Base-by-base conservation (phyloP, 2,797 vertebrate species). In the Periparus ater region DNA sequence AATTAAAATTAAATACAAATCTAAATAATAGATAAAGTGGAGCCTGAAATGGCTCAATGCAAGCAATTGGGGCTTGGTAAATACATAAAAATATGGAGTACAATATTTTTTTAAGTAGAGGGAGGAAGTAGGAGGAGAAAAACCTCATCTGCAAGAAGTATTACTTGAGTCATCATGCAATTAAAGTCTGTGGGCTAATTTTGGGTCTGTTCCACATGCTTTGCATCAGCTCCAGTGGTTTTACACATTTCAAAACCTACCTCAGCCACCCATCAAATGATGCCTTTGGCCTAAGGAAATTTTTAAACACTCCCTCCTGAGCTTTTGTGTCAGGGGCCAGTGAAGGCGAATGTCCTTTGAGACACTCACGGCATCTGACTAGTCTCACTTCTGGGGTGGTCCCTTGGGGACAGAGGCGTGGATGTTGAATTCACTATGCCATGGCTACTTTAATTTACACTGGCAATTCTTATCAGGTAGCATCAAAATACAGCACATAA, bases 171-270 rank as follows among this genome's bases (percentile, higher is more conserved):
- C 78, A 93, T 77, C 68, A 40, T 7, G 34, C 42, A 89, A 54
- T 92, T 94, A 83, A 92, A 85, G 22, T 34, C 44, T 95, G 75
- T 80, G 45, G 82, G 82, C 40, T 88, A 81, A 92, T 47, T 53
- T n/a, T 91, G 91, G 72, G 57, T 91, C 34, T 80, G 29, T 88
- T 93, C 75, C 89, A 91, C 36, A 17, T 73, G 32, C 48, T 91
- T 91, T 94, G 30, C 63, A 92, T 17, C 32, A 42, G 42, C 65
- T 88, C 53, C 65, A 55, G 45, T 45, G 38, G 23, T 67, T 45
- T 61, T 84, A 65, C 5, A 30, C 38, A 67, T 45, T 71, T 85
- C 53, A 73, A 92, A 92, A 85, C 25, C 27, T 91, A 80, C 58
- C n/a, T 72, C 57, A 91, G 53, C 61, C 65, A 78, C 61, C 27